Conservation (phyloP, 2,113 vertebrate genomes). For the Silurus asotus region DNA sequence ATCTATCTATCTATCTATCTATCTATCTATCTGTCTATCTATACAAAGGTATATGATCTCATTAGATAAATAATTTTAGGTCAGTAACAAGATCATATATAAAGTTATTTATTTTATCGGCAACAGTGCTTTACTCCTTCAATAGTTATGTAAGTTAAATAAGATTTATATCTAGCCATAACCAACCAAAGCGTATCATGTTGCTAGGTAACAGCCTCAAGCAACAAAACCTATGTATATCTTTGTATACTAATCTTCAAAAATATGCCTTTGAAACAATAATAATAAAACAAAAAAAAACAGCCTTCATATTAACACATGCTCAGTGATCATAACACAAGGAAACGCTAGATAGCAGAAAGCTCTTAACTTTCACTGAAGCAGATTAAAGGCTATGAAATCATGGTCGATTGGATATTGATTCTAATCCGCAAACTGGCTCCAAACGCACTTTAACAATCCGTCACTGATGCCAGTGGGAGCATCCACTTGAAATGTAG, state of each 20-base stretch:
- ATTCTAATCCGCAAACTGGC: slow-evolving; percentile 54
- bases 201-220: neutral
- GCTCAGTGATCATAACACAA: slow-evolving; percentile 13
- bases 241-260: neutral
- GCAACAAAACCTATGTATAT: neutral
- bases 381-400: slow-evolving; percentile 53
- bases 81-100: neutral
- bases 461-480: slow-evolving; percentile 45
- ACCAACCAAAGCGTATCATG: neutral
- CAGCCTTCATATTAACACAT: neutral
- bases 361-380: slow-evolving; percentile 48
- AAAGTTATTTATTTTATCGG: neutral
- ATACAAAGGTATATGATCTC: no score
- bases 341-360: slow-evolving; percentile 46
- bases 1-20: no score
- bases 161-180: neutral
- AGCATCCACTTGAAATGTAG: slow-evolving; percentile 58
- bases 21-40: no score
- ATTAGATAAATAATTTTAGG: neutral
- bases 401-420: slow-evolving; percentile 61
- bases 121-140: neutral
- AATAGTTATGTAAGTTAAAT: neutral
- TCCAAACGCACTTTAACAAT: slow-evolving; percentile 56
- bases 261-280: neutral
- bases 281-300: neutral